Percentiles rank a stretch among this genome's conserved stretches.
phyloP scores from a whole-genome alignment of 2,113 vertebrate species.

The Heptranchias perlo region DNA sequence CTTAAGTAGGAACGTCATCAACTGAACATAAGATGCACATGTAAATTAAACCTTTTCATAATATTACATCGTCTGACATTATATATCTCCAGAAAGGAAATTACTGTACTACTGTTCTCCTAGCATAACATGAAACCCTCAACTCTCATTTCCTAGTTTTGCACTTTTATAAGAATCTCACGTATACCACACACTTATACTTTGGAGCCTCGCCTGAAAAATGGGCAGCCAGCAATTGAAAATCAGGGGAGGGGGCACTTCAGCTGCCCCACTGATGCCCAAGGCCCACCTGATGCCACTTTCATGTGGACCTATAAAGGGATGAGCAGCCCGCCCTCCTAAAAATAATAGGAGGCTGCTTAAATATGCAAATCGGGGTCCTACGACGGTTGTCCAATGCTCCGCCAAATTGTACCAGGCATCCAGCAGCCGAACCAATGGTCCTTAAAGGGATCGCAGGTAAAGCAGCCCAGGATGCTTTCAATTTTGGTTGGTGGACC shows the following conservation, averaged over 20 bases:
- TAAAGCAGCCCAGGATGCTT: background rate
- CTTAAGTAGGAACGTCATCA: background rate
- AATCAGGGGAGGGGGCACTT: background rate
- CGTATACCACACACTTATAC: background rate
- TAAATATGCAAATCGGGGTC: background rate
- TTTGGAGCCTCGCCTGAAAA: background rate
- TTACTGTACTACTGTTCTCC: background rate
- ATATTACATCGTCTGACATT: background rate
- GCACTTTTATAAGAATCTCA: background rate
- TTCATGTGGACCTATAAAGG: background rate
- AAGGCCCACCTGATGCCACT: background rate
- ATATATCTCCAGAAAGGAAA: background rate
- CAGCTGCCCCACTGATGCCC: background rate
- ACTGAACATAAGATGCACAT: background rate
- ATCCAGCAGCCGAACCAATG: background rate
- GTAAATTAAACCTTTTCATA: background rate
- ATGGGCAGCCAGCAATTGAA: background rate
- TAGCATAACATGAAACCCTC: background rate
- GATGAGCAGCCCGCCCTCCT: background rate
- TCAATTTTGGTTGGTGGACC: background rate
- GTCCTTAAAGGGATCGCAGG: background rate
- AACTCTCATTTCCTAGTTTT: background rate
- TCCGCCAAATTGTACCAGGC: background rate
- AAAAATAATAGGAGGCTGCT: background rate
- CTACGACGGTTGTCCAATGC: background rate